phyloP scores from a whole-genome alignment of 2,888 invertebrate species.

The Steinernema hermaphroditum region DNA sequence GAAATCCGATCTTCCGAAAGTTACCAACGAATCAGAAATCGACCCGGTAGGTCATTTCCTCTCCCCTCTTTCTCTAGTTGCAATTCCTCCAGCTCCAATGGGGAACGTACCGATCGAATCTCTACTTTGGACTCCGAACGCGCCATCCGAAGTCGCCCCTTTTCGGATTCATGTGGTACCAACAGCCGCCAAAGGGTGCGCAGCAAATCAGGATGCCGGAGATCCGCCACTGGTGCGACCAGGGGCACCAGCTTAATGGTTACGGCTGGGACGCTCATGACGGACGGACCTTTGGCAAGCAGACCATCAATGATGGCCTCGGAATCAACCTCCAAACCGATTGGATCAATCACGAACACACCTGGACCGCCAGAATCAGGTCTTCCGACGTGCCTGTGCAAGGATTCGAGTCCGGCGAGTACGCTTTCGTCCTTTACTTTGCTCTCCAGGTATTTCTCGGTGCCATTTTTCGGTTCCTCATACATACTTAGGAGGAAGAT shows the following conservation, averaged over 20 bases:
- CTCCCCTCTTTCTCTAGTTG: no score
- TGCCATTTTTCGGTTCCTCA: not conserved
- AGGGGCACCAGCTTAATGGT: constrained; percentile 69
- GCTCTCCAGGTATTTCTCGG: constrained; percentile 37
- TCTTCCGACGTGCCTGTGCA: constrained; percentile 8
- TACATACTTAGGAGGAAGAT: not conserved
- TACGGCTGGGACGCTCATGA: constrained; percentile 92
- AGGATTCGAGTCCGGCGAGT: constrained; percentile 27
- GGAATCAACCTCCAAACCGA: constrained; percentile 73
- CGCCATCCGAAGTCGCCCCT: constrained; percentile 84
- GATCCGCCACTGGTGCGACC: constrained; percentile 84
- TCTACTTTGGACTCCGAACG: constrained; percentile 87
- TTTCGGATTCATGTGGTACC: constrained; percentile 95
- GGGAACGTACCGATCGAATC: constrained; percentile 87
- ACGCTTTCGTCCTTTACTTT: constrained; percentile 41
- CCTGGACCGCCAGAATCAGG: constrained; percentile 41
- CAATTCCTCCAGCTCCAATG: constrained; percentile 71
- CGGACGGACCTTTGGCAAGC: constrained; percentile 85
- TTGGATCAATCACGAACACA: constrained; percentile 77
- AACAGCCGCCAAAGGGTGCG: constrained; percentile 69
- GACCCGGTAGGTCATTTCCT: constrained; percentile 37
- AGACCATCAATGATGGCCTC: constrained; percentile 79
- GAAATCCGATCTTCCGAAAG: constrained; percentile 39
- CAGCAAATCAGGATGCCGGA: constrained; percentile 34
- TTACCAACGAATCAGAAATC: constrained; percentile 33